Evolutionary conservation across 2,888 invertebrate genomes (phyloP), one percentile per base, ranked within the genome.

Genomic region (Athalia rosae): DNA sequence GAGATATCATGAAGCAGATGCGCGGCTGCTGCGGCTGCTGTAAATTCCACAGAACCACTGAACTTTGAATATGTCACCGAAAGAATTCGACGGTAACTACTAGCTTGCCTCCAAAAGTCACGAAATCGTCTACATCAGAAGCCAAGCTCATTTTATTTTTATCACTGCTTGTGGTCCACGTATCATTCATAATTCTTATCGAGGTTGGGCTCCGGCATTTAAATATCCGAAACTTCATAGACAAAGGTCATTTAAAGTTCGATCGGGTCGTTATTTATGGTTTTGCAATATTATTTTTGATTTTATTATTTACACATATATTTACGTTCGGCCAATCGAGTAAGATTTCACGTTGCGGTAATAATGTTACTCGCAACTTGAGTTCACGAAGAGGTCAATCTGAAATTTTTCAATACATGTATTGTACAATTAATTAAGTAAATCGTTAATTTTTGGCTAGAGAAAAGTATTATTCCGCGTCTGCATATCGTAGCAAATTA

Each of bases 191-290:
- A 28, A 28, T 28, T 28, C 28, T 28, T 28, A 28, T 28, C 28
- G 28, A 28, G 28, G 43, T 41, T 45, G 6, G 11, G 4, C 41
- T 62, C 43, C 43, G 43, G 43, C 62, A n/a, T 41, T 11, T 43
- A 11, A 6, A 45, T 45, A 62, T 43, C 11, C 43, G 28, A 43
- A 62, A 62, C 43, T 41, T 41, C n/a, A 0, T 43, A 62, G 4
- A 28, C 28, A 62, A 62, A 62, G 62, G 62, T 62, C 62, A 62
- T 9, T 43, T 62, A 62, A 62, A 62, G 62, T 62, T 62, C 43
- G 62, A 4, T 43, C 43, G 11, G 62, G 62, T 43, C 41, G 62
- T 62, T 62, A 62, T n/a, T 43, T n/a, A 62, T 3, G 11, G 8
- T 62, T n/a, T 62, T 62, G 62, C 62, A 62, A 62, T n/a, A 62